These are phyloP conservation scores for Isotomurus palustris DNA, from an alignment of 2,888 invertebrate species.

Conservation along the genomic window DNA sequence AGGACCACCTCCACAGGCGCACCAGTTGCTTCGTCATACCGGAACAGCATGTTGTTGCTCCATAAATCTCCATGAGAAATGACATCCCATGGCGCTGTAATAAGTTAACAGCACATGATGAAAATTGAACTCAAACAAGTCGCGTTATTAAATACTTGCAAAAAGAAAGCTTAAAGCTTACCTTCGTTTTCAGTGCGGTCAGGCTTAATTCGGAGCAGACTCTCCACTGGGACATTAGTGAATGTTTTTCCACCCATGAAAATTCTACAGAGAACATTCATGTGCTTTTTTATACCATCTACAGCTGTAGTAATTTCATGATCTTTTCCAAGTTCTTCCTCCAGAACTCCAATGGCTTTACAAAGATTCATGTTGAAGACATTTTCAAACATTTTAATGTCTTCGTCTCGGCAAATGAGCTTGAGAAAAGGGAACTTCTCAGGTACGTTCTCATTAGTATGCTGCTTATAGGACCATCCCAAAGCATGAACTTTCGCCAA, in stretches of 20 bases:
- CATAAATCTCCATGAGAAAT: conserved; percentile 20
- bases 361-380: not conserved
- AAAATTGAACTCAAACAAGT: not conserved
- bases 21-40: conserved; percentile 4
- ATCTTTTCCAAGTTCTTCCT: not conserved
- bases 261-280: too few relatives aligned
- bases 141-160: not conserved
- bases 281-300: too few relatives aligned
- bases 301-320: not conserved
- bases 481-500: conserved; percentile 1
- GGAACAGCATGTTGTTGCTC: conserved; percentile 25
- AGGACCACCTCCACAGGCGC: conserved; percentile 15
- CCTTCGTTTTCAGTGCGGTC: too few relatives aligned
- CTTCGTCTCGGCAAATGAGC: not conserved
- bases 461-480: not conserved
- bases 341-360: not conserved
- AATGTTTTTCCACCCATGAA: too few relatives aligned
- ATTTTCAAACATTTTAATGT: too few relatives aligned
- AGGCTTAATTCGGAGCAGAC: too few relatives aligned
- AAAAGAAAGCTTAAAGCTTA: too few relatives aligned
- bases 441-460: not conserved
- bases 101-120: not conserved
- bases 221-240: too few relatives aligned
- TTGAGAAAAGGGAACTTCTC: not conserved
- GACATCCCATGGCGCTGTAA: conserved; percentile 10